These are phyloP conservation scores for Macrophya annulata DNA, from an alignment of 2,888 invertebrate genomes.

Conservation along the genomic window DNA sequence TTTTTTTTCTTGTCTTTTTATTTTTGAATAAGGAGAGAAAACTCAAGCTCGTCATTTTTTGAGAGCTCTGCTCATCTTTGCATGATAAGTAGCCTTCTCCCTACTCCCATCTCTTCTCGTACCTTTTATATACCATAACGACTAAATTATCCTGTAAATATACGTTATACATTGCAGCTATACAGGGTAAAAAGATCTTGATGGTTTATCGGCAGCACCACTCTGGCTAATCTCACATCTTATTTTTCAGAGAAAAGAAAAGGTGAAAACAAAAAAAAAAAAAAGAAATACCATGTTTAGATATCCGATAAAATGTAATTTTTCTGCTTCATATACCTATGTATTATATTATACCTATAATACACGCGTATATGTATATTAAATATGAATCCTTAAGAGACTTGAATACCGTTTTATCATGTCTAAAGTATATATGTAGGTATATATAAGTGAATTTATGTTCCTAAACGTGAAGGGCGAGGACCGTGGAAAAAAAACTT, in stretches of 20 bases:
- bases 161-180: neutral
- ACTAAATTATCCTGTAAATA: slow-evolving; percentile 27
- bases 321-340: neutral
- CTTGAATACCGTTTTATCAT: neutral
- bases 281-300: neutral
- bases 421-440: neutral
- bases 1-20: neutral
- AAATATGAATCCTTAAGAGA: neutral
- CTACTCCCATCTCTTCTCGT: neutral
- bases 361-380: neutral
- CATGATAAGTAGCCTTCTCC: neutral
- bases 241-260: neutral
- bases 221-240: slow-evolving; percentile 18
- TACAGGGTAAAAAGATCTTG: neutral
- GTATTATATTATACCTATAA: no score
- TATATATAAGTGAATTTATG: neutral
- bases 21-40: neutral
- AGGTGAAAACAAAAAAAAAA: neutral
- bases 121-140: slow-evolving; percentile 25
- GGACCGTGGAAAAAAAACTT: neutral
- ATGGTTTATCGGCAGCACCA: slow-evolving; percentile 36
- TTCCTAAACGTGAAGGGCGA: neutral
- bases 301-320: neutral
- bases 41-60: slow-evolving; percentile 28
- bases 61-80: neutral